A percentile compares a stretch with the other conserved stretches of the same genome.
phyloP scores from a whole-genome alignment of 2,113 vertebrate genomes.

The Prionailurus viverrinus region DNA sequence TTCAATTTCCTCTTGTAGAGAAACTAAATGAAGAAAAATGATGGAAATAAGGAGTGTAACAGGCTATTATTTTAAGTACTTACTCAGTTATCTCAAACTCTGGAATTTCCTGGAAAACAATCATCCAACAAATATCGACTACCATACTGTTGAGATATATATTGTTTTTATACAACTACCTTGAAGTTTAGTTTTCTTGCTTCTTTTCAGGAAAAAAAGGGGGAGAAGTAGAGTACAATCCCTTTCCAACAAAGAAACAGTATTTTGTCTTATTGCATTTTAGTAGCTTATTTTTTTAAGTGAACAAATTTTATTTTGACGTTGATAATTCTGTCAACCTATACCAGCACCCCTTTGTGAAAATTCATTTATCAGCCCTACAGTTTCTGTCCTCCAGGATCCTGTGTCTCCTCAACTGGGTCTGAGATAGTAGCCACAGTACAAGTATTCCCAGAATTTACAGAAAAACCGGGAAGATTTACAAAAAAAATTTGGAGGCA shows the following conservation, averaged over 20 bases:
- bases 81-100: not conserved
- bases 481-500: not conserved
- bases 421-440: not conserved
- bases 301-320: conserved; percentile 20
- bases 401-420: not conserved
- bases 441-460: not conserved
- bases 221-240: not conserved
- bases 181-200: conserved; percentile 10
- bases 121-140: not conserved
- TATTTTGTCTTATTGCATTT: not conserved
- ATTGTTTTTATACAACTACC: conserved; percentile 10
- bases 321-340: not conserved
- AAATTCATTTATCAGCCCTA: not conserved
- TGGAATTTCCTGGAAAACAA: conserved; percentile 20
- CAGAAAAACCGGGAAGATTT: not conserved
- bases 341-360: not conserved
- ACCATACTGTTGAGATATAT: not conserved
- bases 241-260: not conserved
- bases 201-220: not conserved
- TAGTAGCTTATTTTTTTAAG: not conserved
- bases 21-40: conserved; percentile 38
- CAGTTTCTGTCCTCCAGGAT: not conserved
- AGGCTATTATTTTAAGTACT: not conserved
- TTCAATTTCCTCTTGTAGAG: not conserved
- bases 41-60: not conserved